Percentiles rank a stretch among this genome's conserved stretches.
Conservation (phyloP, 1,140 invertebrate species). For the Pygmarrhopalites habei region DNA sequence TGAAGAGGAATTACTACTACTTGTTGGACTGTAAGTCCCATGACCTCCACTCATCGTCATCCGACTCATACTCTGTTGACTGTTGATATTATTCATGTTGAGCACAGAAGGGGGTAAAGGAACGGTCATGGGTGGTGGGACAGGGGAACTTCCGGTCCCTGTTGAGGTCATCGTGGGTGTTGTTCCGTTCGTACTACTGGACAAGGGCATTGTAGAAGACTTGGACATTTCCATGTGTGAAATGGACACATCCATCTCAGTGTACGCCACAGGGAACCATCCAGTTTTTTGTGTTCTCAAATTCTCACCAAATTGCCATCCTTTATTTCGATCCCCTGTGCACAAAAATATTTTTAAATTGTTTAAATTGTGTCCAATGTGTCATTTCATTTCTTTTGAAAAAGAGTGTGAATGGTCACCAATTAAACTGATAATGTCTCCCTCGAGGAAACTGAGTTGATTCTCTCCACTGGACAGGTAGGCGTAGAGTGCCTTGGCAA, state of each 20-base stretch:
- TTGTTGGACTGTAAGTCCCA: slow-evolving; percentile 13
- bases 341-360: too few species aligned
- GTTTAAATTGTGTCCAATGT: too few species aligned
- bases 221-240: slow-evolving; percentile 25
- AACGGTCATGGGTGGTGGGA: slow-evolving; percentile 49
- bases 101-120: slow-evolving; percentile 32
- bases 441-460: slow-evolving; percentile 84
- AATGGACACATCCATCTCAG: slow-evolving; percentile 54
- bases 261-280: slow-evolving; percentile 91
- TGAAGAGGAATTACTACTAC: slow-evolving; percentile 14
- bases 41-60: not conserved
- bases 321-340: slow-evolving; percentile 72
- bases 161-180: slow-evolving; percentile 37
- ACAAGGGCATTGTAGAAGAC: not conserved
- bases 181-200: slow-evolving; percentile 36
- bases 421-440: slow-evolving; percentile 77
- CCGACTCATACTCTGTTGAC: slow-evolving; percentile 1
- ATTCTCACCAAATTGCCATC: slow-evolving; percentile 93
- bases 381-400: too few species aligned
- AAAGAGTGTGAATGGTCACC: slow-evolving; percentile 53
- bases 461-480: slow-evolving; percentile 85
- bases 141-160: slow-evolving; percentile 43
- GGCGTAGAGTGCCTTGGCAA: slow-evolving; percentile 71
- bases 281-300: slow-evolving; percentile 77
- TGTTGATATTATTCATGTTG: slow-evolving; percentile 20